Evolutionary conservation across 1,140 invertebrate genomes (phyloP).

Genomic region (Penaeus chinensis): DNA sequence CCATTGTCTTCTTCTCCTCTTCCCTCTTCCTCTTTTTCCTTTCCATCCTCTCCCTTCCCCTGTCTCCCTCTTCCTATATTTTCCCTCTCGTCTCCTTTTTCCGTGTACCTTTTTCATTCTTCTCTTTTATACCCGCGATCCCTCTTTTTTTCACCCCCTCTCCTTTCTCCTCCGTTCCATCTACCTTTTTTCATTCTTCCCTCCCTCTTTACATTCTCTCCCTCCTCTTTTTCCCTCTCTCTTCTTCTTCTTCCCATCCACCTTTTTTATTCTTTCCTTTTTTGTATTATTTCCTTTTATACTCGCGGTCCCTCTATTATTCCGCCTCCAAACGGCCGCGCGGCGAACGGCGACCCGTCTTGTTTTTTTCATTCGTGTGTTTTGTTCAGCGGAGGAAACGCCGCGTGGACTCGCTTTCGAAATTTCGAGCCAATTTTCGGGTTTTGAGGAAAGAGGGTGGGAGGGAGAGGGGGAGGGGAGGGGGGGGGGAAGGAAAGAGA

Average conservation of each 20-base stretch:
- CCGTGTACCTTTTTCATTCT: neutral
- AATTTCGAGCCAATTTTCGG: no score
- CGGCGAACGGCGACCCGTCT: no score
- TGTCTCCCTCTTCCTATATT: neutral
- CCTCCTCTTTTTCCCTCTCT: neutral
- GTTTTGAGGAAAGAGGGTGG: no score
- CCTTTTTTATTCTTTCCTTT: no score
- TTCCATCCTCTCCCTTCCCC: conserved; percentile 4
- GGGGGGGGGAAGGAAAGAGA: no score
- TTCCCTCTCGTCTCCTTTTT: neutral
- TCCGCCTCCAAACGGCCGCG: no score
- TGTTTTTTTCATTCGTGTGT: no score
- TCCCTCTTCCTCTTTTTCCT: conserved; percentile 9
- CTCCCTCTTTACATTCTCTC: neutral
- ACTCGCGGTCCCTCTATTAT: neutral
- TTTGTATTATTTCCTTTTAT: neutral
- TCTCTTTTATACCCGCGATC: conserved; percentile 1
- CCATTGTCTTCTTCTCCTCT: neutral
- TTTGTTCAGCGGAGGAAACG: no score
- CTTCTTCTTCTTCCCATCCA: neutral
- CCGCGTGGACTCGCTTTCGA: no score
- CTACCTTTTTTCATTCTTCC: neutral
- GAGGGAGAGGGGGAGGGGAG: no score
- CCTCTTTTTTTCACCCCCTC: conserved; percentile 1
- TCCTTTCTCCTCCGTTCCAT: neutral